These are phyloP conservation scores for Cirrhinus mrigala DNA, from an alignment of 2,797 vertebrate species.

Conservation along the genomic window DNA sequence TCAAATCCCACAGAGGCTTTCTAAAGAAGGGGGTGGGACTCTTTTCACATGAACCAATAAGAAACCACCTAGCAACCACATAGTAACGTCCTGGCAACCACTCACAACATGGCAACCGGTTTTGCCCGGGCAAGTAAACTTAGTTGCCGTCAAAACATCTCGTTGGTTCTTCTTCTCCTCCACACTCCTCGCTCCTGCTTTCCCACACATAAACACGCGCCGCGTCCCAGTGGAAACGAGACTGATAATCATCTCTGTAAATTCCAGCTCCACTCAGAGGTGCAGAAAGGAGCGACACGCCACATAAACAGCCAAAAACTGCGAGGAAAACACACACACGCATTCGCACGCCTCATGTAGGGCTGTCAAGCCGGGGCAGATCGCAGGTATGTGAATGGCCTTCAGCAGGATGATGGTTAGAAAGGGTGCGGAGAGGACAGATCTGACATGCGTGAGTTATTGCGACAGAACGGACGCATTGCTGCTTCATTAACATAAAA, in stretches of 20 bases:
- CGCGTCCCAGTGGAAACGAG: conserved; percentile 30
- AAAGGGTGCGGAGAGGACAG: not conserved
- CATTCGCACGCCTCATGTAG: conserved; percentile 41
- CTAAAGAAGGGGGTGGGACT: not conserved
- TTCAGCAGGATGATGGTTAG: conserved; percentile 6
- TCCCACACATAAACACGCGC: not conserved
- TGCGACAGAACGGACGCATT: conserved; percentile 2
- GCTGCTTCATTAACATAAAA: conserved; percentile 45
- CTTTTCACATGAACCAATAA: not conserved
- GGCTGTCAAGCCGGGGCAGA: conserved; percentile 49
- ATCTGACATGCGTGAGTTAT: conserved; percentile 41
- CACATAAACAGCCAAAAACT: conserved; percentile 21
- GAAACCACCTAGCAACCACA: not conserved
- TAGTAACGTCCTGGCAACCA: conserved; percentile 14
- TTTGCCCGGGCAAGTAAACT: not conserved
- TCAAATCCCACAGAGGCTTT: not conserved
- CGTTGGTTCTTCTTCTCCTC: not conserved
- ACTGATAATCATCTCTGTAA: conserved; percentile 77
- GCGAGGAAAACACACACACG: not conserved
- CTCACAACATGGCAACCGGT: not conserved
- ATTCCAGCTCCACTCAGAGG: conserved; percentile 71
- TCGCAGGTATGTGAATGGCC: conserved; percentile 44
- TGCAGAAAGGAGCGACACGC: conserved; percentile 71
- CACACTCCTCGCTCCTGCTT: not conserved
- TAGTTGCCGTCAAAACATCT: not conserved